Conservation (phyloP, 2,113 vertebrate genomes). For the Urocitellus parryii region DNA sequence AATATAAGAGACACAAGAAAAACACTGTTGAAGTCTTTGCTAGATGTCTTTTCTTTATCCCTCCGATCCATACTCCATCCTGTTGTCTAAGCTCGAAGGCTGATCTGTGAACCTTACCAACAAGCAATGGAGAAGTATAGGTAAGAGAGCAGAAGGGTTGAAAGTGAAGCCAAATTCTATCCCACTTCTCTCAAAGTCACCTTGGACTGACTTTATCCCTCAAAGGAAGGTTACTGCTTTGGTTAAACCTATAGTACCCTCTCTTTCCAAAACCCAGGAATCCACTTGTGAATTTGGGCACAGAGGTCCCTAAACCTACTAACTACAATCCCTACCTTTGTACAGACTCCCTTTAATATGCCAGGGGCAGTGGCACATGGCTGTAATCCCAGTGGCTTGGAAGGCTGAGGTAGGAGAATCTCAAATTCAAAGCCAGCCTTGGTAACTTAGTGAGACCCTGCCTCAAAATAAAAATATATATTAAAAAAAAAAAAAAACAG, state of each 20-base stretch:
- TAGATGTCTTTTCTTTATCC: background rate
- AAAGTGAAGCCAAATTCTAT: background rate
- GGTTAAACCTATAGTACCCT: background rate
- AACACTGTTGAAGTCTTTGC: background rate
- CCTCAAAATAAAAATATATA: too few species aligned
- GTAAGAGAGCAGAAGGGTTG: background rate
- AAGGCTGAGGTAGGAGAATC: too few species aligned
- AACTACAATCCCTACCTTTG: background rate
- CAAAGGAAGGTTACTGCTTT: background rate
- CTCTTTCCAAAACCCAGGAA: background rate
- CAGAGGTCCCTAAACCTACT: background rate
- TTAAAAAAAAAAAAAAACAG: too few species aligned
- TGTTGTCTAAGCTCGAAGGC: background rate
- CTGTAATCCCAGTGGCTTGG: too few species aligned
- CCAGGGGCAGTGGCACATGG: too few species aligned
- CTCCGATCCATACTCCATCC: background rate
- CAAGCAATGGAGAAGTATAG: background rate
- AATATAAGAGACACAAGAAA: background rate
- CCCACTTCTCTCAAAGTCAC: background rate
- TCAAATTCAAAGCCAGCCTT: too few species aligned
- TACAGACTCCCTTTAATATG: background rate
- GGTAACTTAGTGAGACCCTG: too few species aligned
- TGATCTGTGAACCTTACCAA: background rate
- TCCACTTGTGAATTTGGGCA: background rate
- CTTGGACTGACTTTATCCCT: background rate